These are phyloP conservation scores for Andrena bucephala DNA, from an alignment of 2,888 invertebrate species.

Conservation along the genomic window DNA sequence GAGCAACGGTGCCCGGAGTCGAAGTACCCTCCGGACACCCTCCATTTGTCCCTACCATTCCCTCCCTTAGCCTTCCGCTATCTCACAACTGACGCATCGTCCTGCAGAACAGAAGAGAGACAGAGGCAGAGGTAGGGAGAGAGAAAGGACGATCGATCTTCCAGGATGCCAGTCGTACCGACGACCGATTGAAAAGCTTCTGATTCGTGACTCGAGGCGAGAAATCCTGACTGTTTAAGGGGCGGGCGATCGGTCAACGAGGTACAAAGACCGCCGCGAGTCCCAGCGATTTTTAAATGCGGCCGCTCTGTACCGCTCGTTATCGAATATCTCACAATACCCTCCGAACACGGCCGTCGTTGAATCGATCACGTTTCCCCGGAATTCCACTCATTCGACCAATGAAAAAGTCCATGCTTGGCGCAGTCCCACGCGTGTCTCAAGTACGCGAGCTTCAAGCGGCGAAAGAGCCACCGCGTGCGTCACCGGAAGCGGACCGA, in stretches of 20 bases:
- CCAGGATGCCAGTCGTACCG: conserved; percentile 70
- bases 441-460: too few relatives aligned
- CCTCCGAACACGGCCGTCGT: neutral
- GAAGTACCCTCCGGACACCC: conserved; percentile 72
- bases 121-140: conserved; percentile 37
- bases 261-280: conserved; percentile 31
- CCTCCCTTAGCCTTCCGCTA: conserved; percentile 63
- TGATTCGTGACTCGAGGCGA: conserved; percentile 70
- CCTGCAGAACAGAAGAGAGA: conserved; percentile 57
- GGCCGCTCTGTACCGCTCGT: conserved; percentile 23
- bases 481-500: conserved; percentile 5
- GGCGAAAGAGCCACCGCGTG: too few relatives aligned
- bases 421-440: too few relatives aligned
- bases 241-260: conserved; percentile 43
- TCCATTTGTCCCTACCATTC: conserved; percentile 72
- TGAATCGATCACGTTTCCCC: neutral
- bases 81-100: conserved; percentile 72
- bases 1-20: conserved; percentile 68
- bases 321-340: conserved; percentile 31
- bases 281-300: conserved; percentile 47
- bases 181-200: conserved; percentile 73
- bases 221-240: conserved; percentile 48
- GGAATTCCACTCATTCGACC: too few relatives aligned
- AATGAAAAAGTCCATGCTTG: too few relatives aligned
- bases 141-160: conserved; percentile 69